Evolutionary conservation across 2,797 vertebrate genomes (phyloP), one percentile per base, ranked within the genome.

Genomic region (Bucorvus abyssinicus): DNA sequence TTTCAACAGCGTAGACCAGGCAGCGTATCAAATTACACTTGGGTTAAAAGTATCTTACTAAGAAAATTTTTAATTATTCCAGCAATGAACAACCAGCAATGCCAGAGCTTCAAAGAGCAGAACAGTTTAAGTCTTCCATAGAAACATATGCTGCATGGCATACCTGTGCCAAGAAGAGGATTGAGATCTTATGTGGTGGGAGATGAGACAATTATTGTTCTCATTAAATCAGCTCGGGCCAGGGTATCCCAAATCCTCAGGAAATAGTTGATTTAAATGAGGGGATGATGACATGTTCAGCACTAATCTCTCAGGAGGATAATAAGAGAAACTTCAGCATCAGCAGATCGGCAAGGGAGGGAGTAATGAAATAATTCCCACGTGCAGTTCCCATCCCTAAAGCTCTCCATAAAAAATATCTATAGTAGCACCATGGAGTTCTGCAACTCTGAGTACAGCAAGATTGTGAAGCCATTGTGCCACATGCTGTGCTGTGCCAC

Each of bases 151-250:
- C 30, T 69, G n/a, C 9, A 21, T 50, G 59, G 71, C 26, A 26
- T 83, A 87, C 84, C 75, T 77, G 20, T 70, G 71, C 78, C 79
- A 89, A 95, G 63, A 94, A 52, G 34, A 74, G 52, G 47, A 89
- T 34, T 80, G 78, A 68, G 40, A 56, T 92, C 75, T 94, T 83
- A 85, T 23, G 56, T 38, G 32, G 63, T 59, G 50, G 64, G 84
- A 93, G 65, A 89, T 64, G 52, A 94, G 42, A 38, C 44, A 89
- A 44, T 83, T 83, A 80, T 34, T 89, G 56, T 60, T 77, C 71
- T 82, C 27, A 64, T 74, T 60, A 79, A 68, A 73, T 59, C 82
- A 49, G 59, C 83, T 55, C 27, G 81, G 56, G 29, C 56, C 50
- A 83, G 77, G 12, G 27, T 45, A 82, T 69, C 47, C 34, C 34